Evolutionary conservation across 2,888 invertebrate genomes (phyloP), one percentile per base, ranked within the genome.

Genomic region (Drosophila kanekoi): DNA sequence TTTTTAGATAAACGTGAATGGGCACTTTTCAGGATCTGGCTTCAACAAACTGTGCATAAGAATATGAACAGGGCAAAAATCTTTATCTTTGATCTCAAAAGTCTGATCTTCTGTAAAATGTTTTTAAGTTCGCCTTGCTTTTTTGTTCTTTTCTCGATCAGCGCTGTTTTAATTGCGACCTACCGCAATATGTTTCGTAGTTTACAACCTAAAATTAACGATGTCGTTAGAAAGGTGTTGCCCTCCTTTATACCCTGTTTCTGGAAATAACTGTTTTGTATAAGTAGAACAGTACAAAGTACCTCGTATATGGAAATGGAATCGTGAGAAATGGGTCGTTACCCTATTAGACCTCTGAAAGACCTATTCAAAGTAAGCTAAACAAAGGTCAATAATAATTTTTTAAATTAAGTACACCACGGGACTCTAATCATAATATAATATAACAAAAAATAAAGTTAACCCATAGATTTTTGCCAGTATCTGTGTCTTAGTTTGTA

Each of bases 161-260:
- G 23, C 5, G 4, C 28, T 40, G 8, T n/a, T n/a, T 20, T 20
- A 47, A 3, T 11, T 20, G 20, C 4, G 33, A 73, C 66, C 72
- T 72, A 72, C 59, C 66, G 16, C 59, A 72, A 72, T n/a, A 18
- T n/a, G 18, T 33, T 54, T 41, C 20, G 44, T 23, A 18, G 41
- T 45, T 33, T 9, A 32, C n/a, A 37, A 18, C 32, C 14, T 35
- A 16, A 16, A 28, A 23, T 23, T 18, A 6, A n/a, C 16, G 28
- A 28, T 38, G 16, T 9, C 11, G n/a, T 41, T 38, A 28, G 13
- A 51, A 37, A 51, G 8, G 28, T 40, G 48, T 23, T 35, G 11
- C 8, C 13, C 2, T 4, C 13, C 13, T 3, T 2, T n/a, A 37
- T 49, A 49, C 32, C 49, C 38, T 48, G 5, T 18, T 18, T 41